A percentile compares a stretch with the other conserved stretches of the same genome.
phyloP scores from a whole-genome alignment of 2,888 invertebrate genomes.

The Silvanus unidentatus region DNA sequence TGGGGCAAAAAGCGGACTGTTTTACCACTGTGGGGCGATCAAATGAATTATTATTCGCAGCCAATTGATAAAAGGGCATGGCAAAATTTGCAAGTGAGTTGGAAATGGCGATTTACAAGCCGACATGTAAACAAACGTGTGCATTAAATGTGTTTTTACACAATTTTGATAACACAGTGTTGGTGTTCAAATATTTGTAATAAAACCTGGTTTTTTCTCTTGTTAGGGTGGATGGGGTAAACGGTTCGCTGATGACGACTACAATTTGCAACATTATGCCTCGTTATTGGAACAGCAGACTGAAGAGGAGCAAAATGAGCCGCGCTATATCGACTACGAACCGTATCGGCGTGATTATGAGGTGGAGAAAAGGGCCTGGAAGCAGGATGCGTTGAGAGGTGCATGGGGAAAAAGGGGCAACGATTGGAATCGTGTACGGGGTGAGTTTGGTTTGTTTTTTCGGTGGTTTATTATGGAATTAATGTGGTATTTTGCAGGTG shows the following conservation, averaged over 20 bases:
- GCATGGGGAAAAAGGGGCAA: conserved; percentile 70
- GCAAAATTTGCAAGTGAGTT: conserved; percentile 47
- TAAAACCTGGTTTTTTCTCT: too few relatives aligned
- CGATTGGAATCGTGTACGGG: conserved; percentile 55
- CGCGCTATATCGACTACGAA: conserved; percentile 29
- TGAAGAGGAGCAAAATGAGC: conserved; percentile 16
- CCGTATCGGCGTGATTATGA: conserved; percentile 21
- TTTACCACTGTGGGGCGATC: conserved; percentile 24
- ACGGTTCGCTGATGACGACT: conserved; percentile 38
- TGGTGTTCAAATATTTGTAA: too few relatives aligned
- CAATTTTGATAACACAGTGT: too few relatives aligned
- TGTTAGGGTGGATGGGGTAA: conserved; percentile 45
- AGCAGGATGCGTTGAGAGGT: conserved; percentile 55
- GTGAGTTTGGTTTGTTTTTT: conserved; percentile 30
- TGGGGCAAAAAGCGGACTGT: conserved; percentile 52
- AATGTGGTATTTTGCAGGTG: conserved; percentile 46
- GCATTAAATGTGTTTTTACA: too few relatives aligned
- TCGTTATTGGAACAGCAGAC: conserved; percentile 32
- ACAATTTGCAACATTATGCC: conserved; percentile 35
- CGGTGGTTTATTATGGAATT: conserved; percentile 7
- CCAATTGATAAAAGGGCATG: conserved; percentile 54
- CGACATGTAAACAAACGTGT: too few relatives aligned
- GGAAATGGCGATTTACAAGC: too few relatives aligned
- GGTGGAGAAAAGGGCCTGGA: conserved; percentile 60
- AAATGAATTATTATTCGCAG: conserved; percentile 21